Conservation (phyloP, 2,797 vertebrate genomes). For the Zalophus californianus region DNA sequence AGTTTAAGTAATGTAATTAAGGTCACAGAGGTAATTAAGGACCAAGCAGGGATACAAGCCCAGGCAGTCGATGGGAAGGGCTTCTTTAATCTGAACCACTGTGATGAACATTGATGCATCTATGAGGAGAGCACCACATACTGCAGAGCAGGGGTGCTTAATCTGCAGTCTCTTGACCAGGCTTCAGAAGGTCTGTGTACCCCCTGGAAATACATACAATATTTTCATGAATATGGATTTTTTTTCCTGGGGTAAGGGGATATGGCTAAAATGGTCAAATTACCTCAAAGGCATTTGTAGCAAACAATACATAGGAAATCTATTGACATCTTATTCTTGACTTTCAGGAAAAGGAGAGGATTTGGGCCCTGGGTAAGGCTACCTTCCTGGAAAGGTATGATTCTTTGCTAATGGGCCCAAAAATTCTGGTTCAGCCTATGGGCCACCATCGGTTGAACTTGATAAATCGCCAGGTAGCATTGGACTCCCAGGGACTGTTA, state of each 20-base stretch:
- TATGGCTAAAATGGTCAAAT: background rate
- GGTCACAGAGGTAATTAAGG: background rate
- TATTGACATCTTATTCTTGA: background rate
- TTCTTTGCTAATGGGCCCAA: background rate
- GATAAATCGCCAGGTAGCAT: accelerated
- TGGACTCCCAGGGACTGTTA: background rate
- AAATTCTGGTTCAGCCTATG: background rate
- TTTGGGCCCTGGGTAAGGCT: background rate
- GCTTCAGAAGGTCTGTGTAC: background rate
- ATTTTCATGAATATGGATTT: background rate
- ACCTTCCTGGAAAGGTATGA: background rate
- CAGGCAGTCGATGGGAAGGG: background rate
- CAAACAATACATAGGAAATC: background rate
- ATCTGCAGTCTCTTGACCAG: background rate
- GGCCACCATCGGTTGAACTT: background rate
- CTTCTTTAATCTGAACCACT: background rate
- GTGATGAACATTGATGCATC: accelerated
- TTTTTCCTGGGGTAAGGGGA: background rate
- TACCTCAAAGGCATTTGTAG: background rate
- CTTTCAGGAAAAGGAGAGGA: background rate
- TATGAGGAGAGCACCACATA: accelerated
- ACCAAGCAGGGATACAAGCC: too few species aligned
- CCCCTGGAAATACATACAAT: background rate
- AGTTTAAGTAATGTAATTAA: background rate
- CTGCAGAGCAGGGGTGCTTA: background rate